Base-by-base conservation (phyloP, 2,113 vertebrate genomes). In the Columbina picui region DNA sequence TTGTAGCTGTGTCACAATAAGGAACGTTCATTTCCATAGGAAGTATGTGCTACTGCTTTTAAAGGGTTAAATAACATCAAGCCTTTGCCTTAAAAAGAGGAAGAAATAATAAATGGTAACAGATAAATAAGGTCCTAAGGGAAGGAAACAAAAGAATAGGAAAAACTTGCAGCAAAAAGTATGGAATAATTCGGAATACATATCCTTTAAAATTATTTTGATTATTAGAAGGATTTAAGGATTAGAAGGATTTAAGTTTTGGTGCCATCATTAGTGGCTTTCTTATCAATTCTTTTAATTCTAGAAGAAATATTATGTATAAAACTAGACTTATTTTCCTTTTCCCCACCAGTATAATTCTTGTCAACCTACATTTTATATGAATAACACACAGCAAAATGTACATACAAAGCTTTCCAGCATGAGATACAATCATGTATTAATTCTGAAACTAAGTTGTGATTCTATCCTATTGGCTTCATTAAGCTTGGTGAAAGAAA, bases 351-450 rank as follows among this genome's bases (percentile, higher is more conserved):
- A 61, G 9, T 76, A 32, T 86, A 68, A 59, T 32, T 65, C 52
- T 75, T 78, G 27, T 29, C 67, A 70, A 68, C 76, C 64, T 96
- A 41, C 55, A 67, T 94, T 81, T 94, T 84, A 49, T 59, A 27
- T 53, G 34, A 94, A 59, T 91, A 94, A 94, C 86, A 39, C 15
- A 90, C 49, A 59, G 74, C 83, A 69, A 94, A 90, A 74, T 13
- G 29, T 36, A 84, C 36, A 80, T 29, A 41, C 20, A 52, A 47
- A 94, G 11, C 84, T 94, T 53, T 36, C 67, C 27, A 64, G 27
- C 41, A 73, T 75, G 53, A 93, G 38, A 50, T 87, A 27, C 12
- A 41, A n/a, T 41, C n/a, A 32, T 23, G 60, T 65, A 43, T 22
- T 83, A 57, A 45, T 73, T 78, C 41, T 9, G 16, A 78, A 83